Percentiles rank a stretch among this genome's conserved stretches.
These are phyloP conservation scores for Apotomis turbidana DNA, from an alignment of 2,888 invertebrate genomes.

Conservation along the genomic window DNA sequence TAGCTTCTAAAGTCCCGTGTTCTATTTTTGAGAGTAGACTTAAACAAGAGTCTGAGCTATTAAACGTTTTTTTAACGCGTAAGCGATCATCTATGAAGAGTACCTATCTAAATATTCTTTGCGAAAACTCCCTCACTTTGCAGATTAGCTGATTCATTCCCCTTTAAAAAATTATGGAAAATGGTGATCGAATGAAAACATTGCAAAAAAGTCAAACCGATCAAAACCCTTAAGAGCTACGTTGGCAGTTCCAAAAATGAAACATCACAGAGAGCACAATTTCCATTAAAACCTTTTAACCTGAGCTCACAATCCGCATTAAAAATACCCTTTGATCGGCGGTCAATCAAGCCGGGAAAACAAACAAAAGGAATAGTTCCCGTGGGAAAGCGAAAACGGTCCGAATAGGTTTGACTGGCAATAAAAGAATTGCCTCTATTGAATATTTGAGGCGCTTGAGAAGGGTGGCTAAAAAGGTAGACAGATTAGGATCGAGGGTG, in stretches of 20 bases:
- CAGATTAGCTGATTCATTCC: too few relatives aligned
- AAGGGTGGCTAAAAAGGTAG: slow-evolving; percentile 19
- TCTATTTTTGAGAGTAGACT: too few relatives aligned
- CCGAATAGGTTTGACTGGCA: slow-evolving; percentile 7
- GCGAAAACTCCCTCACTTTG: too few relatives aligned
- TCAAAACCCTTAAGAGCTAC: too few relatives aligned
- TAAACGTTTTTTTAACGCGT: too few relatives aligned
- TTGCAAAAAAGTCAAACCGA: too few relatives aligned
- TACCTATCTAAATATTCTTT: too few relatives aligned
- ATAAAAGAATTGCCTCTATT: slow-evolving; percentile 30
- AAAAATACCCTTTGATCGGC: slow-evolving; percentile 22
- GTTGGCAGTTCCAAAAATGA: not conserved
- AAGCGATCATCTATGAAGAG: too few relatives aligned
- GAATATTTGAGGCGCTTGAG: slow-evolving; percentile 32
- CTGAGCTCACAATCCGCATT: not conserved
- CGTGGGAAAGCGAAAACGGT: slow-evolving; percentile 13
- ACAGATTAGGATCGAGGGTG: slow-evolving; percentile 10
- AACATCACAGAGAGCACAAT: not conserved
- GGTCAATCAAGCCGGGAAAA: slow-evolving; percentile 23
- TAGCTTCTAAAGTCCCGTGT: too few relatives aligned
- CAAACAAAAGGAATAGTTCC: slow-evolving; percentile 26
- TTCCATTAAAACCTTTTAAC: not conserved
- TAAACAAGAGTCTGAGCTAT: too few relatives aligned
- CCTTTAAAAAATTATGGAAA: too few relatives aligned
- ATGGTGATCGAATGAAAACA: too few relatives aligned